phyloP scores from a whole-genome alignment of 2,113 vertebrate species.

The Phylloscopus whistleri region DNA sequence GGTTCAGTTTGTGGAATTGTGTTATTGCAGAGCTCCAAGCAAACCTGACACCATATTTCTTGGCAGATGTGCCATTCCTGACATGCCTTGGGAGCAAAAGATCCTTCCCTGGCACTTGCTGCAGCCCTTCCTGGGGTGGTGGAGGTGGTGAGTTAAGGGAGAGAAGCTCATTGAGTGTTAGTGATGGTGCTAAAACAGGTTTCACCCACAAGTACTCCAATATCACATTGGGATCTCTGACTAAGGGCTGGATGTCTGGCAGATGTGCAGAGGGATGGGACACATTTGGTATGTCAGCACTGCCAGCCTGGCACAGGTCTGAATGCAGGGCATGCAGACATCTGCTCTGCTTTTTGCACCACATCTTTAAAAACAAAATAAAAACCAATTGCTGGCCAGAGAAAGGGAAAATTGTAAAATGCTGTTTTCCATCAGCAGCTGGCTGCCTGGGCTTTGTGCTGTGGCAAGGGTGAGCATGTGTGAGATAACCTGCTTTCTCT shows the following conservation, averaged over 20 bases:
- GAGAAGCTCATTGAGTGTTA: neutral
- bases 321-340: neutral
- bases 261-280: neutral
- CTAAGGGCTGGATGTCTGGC: neutral
- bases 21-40: conserved; percentile 57
- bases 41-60: conserved; percentile 67
- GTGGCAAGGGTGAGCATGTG: neutral
- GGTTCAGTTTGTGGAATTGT: conserved; percentile 6
- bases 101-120: neutral
- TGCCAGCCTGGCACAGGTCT: neutral
- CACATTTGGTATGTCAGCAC: neutral
- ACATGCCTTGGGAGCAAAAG: conserved; percentile 50
- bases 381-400: neutral
- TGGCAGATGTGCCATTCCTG: conserved; percentile 47
- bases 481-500: conserved; percentile 16
- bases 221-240: fast-evolving
- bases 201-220: neutral
- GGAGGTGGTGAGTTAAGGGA: conserved; percentile 5
- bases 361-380: neutral
- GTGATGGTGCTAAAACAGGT: neutral
- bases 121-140: conserved; percentile 13
- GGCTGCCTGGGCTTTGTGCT: neutral
- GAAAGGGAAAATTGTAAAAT: neutral
- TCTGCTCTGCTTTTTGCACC: neutral
- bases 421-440: neutral